phyloP scores from a whole-genome alignment of 2,888 invertebrate species.

The Anoncus sp. region DNA sequence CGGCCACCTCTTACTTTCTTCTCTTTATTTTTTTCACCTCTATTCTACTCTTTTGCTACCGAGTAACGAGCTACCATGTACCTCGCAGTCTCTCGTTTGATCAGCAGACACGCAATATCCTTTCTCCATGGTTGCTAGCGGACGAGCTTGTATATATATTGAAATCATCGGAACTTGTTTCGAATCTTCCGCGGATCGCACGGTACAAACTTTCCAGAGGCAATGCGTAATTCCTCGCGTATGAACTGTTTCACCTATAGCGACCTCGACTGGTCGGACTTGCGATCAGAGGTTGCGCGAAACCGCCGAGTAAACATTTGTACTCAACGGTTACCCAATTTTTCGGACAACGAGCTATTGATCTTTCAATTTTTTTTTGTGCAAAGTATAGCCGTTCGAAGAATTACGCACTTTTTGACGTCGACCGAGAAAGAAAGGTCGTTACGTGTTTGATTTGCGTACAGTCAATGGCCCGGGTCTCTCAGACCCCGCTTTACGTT shows the following conservation, averaged over 20 bases:
- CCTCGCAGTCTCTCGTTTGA: conserved; percentile 18
- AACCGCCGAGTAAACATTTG: too few relatives aligned
- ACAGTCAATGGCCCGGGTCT: too few relatives aligned
- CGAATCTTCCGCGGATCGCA: conserved; percentile 16
- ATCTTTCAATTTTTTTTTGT: too few relatives aligned
- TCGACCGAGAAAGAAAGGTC: too few relatives aligned
- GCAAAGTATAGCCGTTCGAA: too few relatives aligned
- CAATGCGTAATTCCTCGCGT: conserved; percentile 7
- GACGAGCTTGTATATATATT: conserved; percentile 31
- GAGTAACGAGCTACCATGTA: conserved; percentile 72
- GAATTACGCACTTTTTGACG: too few relatives aligned
- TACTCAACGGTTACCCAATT: too few relatives aligned
- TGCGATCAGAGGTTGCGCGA: too few relatives aligned
- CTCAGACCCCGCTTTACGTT: too few relatives aligned
- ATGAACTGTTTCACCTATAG: not conserved
- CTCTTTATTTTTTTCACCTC: conserved; percentile 51
- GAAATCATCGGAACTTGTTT: conserved; percentile 47
- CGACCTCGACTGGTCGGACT: not conserved
- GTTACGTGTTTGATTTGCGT: too few relatives aligned
- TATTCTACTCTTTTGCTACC: conserved; percentile 26
- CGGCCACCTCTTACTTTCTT: conserved; percentile 44
- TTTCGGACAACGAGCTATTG: too few relatives aligned
- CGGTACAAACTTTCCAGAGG: not conserved
- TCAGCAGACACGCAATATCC: conserved; percentile 29
- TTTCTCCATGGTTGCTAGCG: not conserved